phyloP scores from a whole-genome alignment of 1,140 invertebrate genomes.

The Saccostrea echinata region DNA sequence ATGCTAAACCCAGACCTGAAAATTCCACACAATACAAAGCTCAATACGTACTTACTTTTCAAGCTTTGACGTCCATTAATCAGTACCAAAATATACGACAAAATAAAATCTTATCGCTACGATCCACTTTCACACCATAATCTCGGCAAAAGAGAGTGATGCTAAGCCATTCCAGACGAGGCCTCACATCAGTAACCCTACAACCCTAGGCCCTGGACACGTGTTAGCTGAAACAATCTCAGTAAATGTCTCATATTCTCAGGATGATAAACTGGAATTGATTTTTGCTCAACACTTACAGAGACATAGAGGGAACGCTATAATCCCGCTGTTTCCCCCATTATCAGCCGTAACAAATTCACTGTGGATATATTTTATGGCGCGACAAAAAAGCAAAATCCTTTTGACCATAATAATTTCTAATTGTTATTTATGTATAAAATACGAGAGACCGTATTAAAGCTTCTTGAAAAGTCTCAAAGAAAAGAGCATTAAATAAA shows the following conservation, averaged over 20 bases:
- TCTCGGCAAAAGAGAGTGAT: neutral
- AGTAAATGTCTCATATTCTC: slow-evolving; percentile 7
- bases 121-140: neutral
- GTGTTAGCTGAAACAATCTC: slow-evolving; percentile 15
- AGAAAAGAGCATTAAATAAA: no score
- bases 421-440: no score
- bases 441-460: no score
- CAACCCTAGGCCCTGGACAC: neutral
- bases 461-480: no score
- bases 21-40: neutral
- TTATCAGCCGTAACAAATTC: slow-evolving; percentile 1
- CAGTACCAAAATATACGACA: neutral
- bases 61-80: neutral
- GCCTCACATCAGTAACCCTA: neutral
- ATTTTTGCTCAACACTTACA: slow-evolving; percentile 23
- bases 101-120: neutral
- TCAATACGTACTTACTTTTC: neutral
- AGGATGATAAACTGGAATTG: slow-evolving; percentile 2
- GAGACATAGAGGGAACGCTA: slow-evolving; percentile 12
- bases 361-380: neutral
- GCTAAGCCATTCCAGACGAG: neutral
- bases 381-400: neutral
- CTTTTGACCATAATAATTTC: neutral
- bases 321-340: slow-evolving; percentile 5
- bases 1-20: no score